Evolutionary conservation across 2,797 vertebrate species (phyloP), one percentile per base, ranked within the genome.

Genomic region (Neosilurus hyrtlii): DNA sequence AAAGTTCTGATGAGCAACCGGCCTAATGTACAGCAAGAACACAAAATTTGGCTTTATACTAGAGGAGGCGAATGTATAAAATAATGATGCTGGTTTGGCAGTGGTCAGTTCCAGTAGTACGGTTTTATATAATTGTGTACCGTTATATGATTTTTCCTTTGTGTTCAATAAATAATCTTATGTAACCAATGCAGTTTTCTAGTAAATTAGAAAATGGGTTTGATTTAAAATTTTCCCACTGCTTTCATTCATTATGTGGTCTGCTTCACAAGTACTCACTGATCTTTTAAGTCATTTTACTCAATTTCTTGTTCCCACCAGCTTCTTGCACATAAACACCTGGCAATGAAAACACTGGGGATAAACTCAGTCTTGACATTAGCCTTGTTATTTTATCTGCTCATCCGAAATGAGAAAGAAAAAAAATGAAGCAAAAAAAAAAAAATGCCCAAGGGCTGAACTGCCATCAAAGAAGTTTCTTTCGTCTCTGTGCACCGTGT

Each of bases 361-460:
- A 87, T 91, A 91, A 91, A 91, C 91, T 91, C 91, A 92, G 89
- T 94, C 92, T 94, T 94, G 92, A 92, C 92, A 93, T 94, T 91
- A 93, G 91, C 89, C 87, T 84, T 95, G 93, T 94, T 94, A 91
- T 94, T 94, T 90, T 93, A 94, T 93, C 93, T 92, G 82, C 89
- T 93, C 92, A 93, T 91, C 93, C 93, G 93, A 91, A 93, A 92
- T 87, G 68, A 90, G 62, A 68, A 57, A 73, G 37, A 84, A 70
- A 68, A 86, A 82, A 30, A 62, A 57, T 26, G 37, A 24, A 80
- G 59, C 51, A 24, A 84, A 91, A 30, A 30, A 30, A 43, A 43
- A 90, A 88, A 93, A 92, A 91, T 81, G 91, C 93, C 93, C 90
- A 93, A 91, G 92, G 93, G 92, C 93, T 93, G 92, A 91, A 92